Conservation (phyloP, 2,113 vertebrate species). For the Neoarius graeffei region DNA sequence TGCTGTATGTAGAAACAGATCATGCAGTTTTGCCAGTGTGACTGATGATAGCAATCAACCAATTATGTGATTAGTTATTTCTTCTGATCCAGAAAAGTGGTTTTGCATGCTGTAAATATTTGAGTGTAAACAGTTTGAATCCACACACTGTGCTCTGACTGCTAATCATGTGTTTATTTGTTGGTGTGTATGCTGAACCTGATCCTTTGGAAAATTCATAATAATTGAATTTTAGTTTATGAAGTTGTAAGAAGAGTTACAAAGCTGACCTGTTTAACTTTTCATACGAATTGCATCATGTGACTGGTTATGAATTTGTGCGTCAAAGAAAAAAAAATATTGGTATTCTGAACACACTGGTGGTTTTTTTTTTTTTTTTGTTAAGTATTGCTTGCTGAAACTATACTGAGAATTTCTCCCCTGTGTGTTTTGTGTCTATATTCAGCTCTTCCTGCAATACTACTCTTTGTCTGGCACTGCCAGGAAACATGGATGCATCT, state of each 20-base stretch:
- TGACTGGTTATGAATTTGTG: not conserved
- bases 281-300: not conserved
- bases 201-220: not conserved
- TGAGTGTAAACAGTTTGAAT: conserved; percentile 11
- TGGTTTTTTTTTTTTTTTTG: not conserved
- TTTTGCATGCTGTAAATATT: not conserved
- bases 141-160: conserved; percentile 1
- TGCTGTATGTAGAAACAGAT: not conserved
- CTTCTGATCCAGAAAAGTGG: not conserved
- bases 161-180: not conserved
- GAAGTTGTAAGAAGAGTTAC: not conserved
- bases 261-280: not conserved
- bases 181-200: not conserved
- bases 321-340: not conserved
- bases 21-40: not conserved
- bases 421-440: conserved; percentile 30
- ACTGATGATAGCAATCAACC: conserved; percentile 17
- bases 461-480: conserved; percentile 35
- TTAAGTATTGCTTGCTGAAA: conserved; percentile 12
- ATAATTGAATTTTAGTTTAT: not conserved
- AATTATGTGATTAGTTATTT: conserved; percentile 2
- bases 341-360: not conserved
- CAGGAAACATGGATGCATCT: conserved; percentile 33
- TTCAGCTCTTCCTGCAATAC: conserved; percentile 39
- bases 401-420: conserved; percentile 15